These are phyloP conservation scores for Pachymerium ferrugineum DNA, from an alignment of 2,888 invertebrate genomes.

Conservation along the genomic window DNA sequence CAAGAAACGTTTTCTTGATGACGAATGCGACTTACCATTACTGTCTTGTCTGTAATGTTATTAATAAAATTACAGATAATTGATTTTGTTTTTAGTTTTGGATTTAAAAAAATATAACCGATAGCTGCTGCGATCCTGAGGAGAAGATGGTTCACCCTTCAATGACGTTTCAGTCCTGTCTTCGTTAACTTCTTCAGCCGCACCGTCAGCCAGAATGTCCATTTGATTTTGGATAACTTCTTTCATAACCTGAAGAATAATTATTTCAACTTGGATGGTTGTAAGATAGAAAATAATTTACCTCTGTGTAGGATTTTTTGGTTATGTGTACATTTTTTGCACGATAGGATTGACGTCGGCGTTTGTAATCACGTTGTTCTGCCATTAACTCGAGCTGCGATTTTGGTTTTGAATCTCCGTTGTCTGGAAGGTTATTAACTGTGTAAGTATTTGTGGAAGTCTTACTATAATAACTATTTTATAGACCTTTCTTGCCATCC, in stretches of 20 bases:
- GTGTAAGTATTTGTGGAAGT: background rate
- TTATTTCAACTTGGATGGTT: background rate
- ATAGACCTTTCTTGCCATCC: constrained; percentile 37
- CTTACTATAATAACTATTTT: background rate
- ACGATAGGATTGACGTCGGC: constrained; percentile 46
- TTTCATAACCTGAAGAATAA: constrained; percentile 36
- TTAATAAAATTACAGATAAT: background rate
- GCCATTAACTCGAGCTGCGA: constrained; percentile 43
- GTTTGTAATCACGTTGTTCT: constrained; percentile 44
- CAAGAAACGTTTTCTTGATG: background rate
- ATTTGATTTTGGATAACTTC: constrained; percentile 39
- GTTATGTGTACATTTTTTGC: constrained; percentile 48
- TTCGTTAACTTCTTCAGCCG: background rate
- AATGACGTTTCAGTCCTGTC: no score
- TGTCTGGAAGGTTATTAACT: background rate
- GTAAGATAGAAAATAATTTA: no score
- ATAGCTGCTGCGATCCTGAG: no score
- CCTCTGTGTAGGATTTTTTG: constrained; percentile 47
- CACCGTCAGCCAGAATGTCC: background rate
- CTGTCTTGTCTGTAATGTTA: background rate
- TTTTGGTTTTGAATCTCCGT: constrained; percentile 35
- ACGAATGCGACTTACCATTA: background rate
- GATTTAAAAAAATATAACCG: no score
- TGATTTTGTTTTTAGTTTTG: background rate
- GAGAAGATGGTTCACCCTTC: no score